Base-by-base conservation (phyloP, 2,113 vertebrate species). In the Zosterops borbonicus region DNA sequence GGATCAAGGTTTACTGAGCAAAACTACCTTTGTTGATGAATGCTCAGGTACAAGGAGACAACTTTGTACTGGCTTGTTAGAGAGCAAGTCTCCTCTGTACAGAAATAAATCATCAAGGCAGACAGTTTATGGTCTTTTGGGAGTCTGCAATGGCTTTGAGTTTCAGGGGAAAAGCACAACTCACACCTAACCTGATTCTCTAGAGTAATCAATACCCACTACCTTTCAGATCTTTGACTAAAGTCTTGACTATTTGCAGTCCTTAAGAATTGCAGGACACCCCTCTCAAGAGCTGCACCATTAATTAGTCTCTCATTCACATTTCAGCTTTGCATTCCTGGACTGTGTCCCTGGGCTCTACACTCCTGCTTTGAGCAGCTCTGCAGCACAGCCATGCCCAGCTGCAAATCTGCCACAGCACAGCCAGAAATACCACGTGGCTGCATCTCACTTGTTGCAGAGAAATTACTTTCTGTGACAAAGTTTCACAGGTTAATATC, bases 1-100 rank as follows among this genome's bases (percentile, higher is more conserved):
- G 78, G 41, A 62, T 90, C 74, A 65, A 81, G 28, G 53, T 73
- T 91, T 93, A 65, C 55, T 49, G 46, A 76, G 17, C 50, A 89
- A 83, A 96, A 92, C 64, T 59, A 23, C 52, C 58, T 85, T 88
- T 91, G 50, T 41, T 94, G 71, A 14, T 64, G 60, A 53, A 35
- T 62, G 84, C 56, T 87, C 1, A 18, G 47, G 21, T 60, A 46
- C 62, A 22, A 39, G 50, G 28, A 70, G 65, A 79, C 0, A 28
- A 82, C 44, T 65, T 67, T 73, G 50, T 64, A 82, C 29, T 52
- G 71, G 16, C 41, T 90, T 83, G 15, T 46, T 70, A 50, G 42
- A 37, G 53, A 94, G 49, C 46, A 46, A 69, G 35, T 39, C 58
- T 46, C 44, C 63, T 93, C 67, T 80, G 35, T 31, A 58, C 16